Percentiles rank a stretch among this genome's conserved stretches.
These are phyloP conservation scores for Nettapus auritus DNA, from an alignment of 2,113 vertebrate species.

Conservation along the genomic window DNA sequence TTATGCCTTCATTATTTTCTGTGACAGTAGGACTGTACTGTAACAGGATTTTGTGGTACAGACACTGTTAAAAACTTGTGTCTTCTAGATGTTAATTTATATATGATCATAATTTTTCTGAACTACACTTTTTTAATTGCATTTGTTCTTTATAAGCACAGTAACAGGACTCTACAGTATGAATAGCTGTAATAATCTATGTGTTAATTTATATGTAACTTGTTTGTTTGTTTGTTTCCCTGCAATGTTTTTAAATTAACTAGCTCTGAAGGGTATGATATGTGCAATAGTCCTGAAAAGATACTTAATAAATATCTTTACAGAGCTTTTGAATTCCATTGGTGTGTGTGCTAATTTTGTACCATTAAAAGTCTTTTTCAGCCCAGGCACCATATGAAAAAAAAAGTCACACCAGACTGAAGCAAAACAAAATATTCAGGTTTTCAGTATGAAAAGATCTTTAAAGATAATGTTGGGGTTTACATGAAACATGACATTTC, in stretches of 20 bases:
- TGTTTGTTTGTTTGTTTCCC: neutral
- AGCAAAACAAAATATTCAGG: neutral
- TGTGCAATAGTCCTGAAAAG: slow-evolving; percentile 15
- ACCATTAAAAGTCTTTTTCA: neutral
- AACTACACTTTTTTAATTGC: neutral
- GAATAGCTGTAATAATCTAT: neutral
- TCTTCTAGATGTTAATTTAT: neutral
- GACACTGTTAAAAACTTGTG: neutral
- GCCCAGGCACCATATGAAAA: neutral
- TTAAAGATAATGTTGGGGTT: neutral
- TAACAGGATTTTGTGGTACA: neutral
- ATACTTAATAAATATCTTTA: neutral
- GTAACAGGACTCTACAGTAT: neutral
- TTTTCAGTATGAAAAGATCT: neutral
- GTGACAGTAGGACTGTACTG: neutral
- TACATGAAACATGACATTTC: neutral
- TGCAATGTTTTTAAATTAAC: neutral
- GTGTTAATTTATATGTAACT: slow-evolving; percentile 1
- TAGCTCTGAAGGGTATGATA: neutral
- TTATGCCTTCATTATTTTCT: neutral
- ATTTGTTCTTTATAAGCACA: slow-evolving; percentile 6
- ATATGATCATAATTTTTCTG: neutral
- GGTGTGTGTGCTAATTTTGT: neutral
- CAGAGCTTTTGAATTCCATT: neutral
- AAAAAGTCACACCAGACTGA: neutral